A percentile compares a stretch with the other conserved stretches of the same genome.
These are phyloP conservation scores for Xerus rutilus DNA, from an alignment of 2,797 vertebrate genomes.

Conservation along the genomic window DNA sequence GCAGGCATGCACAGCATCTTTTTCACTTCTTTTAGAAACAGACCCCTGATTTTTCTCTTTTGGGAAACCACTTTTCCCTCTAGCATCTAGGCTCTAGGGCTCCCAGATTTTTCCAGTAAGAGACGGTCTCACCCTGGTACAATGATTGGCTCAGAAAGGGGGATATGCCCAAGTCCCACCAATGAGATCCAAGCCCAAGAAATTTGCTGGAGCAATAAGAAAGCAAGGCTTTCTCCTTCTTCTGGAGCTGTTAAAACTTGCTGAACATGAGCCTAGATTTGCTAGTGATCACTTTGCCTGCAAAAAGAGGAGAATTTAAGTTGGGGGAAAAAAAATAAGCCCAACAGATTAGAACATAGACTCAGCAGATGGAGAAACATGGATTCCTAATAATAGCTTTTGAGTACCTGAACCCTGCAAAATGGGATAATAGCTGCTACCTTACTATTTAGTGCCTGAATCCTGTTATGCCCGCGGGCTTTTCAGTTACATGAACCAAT, in stretches of 20 bases:
- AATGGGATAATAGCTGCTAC: too few relatives aligned
- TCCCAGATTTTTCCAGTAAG: neutral
- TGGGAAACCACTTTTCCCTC: neutral
- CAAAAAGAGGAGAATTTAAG: neutral
- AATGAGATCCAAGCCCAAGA: neutral
- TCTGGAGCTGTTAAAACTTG: neutral
- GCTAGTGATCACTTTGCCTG: neutral
- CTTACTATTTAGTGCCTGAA: neutral
- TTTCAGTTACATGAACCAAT: conserved; percentile 7
- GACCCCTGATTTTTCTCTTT: neutral
- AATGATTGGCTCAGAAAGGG: neutral
- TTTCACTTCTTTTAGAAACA: conserved; percentile 17
- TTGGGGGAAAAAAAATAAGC: neutral
- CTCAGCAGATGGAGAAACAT: neutral
- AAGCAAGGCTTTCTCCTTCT: neutral
- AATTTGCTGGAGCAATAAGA: neutral
- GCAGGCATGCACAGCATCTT: neutral
- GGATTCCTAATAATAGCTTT: neutral
- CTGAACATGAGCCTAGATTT: neutral
- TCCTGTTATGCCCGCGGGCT: neutral
- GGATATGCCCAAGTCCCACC: neutral
- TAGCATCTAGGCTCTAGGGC: neutral
- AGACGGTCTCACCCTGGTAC: neutral
- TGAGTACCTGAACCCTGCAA: neutral
- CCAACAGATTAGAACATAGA: neutral